Conservation (phyloP, 2,113 vertebrate species). For the Phaethon lepturus region DNA sequence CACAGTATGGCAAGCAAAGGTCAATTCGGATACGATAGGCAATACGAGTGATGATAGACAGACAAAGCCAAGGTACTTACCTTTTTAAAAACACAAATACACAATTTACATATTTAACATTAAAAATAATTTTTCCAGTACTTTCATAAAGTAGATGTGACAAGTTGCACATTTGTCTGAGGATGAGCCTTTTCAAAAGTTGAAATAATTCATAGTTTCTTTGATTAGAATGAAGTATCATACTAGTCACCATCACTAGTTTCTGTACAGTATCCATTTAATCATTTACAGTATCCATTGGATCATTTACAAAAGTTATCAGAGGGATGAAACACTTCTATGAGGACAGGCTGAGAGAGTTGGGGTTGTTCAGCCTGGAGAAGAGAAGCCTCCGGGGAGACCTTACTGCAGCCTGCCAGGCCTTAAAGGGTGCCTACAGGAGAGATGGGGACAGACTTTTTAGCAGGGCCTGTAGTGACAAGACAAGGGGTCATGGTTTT, state of each 20-base stretch:
- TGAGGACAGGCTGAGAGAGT: neutral
- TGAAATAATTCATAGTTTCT: neutral
- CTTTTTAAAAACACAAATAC: neutral
- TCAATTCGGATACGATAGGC: neutral
- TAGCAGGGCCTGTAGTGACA: accelerated
- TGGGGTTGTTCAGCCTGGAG: neutral
- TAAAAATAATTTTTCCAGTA: neutral
- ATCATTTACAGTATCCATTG: neutral
- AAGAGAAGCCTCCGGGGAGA: neutral
- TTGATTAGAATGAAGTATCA: neutral
- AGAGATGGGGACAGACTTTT: neutral
- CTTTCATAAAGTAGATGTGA: neutral
- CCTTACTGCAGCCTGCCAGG: neutral
- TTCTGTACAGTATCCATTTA: neutral
- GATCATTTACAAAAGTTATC: neutral
- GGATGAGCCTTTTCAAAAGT: neutral
- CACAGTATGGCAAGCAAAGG: neutral
- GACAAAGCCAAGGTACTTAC: neutral
- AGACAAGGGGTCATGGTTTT: neutral
- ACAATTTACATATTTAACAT: neutral
- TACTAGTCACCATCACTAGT: neutral
- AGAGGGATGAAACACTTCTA: neutral
- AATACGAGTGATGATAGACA: accelerated
- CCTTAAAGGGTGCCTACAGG: neutral
- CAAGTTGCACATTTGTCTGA: neutral